Evolutionary conservation across 2,113 vertebrate genomes (phyloP).

Genomic region (Arenaria interpres): DNA sequence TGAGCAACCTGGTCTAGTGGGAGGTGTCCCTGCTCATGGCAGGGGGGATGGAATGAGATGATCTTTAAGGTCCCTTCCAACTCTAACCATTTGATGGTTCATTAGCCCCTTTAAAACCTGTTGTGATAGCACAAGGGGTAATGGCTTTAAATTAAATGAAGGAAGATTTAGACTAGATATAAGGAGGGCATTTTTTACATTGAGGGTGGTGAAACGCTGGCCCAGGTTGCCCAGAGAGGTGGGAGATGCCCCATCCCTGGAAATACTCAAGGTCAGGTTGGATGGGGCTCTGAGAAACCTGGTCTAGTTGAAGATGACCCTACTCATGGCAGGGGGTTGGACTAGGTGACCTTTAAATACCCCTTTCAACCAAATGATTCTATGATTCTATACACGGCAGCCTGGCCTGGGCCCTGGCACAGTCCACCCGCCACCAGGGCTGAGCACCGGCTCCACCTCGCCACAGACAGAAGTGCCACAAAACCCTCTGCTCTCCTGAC

Average conservation of each 20-base stretch:
- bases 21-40: not conserved
- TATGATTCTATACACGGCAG: accelerated
- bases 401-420: not conserved
- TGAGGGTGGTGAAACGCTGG: not conserved
- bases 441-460: not conserved
- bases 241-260: not conserved
- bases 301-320: not conserved
- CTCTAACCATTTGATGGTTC: not conserved
- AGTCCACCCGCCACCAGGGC: not conserved
- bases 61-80: not conserved
- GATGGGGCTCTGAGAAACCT: not conserved
- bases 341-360: not conserved
- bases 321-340: no score
- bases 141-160: not conserved
- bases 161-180: not conserved
- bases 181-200: not conserved
- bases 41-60: not conserved
- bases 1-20: not conserved
- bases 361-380: not conserved
- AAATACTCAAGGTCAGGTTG: not conserved
- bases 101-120: not conserved
- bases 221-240: not conserved
- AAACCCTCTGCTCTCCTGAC: no score
- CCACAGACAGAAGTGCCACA: accelerated
- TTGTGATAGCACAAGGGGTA: not conserved